Evolutionary conservation across 2,113 vertebrate genomes (phyloP), one percentile per base, ranked within the genome.

Genomic region (Toxotes chatareus): DNA sequence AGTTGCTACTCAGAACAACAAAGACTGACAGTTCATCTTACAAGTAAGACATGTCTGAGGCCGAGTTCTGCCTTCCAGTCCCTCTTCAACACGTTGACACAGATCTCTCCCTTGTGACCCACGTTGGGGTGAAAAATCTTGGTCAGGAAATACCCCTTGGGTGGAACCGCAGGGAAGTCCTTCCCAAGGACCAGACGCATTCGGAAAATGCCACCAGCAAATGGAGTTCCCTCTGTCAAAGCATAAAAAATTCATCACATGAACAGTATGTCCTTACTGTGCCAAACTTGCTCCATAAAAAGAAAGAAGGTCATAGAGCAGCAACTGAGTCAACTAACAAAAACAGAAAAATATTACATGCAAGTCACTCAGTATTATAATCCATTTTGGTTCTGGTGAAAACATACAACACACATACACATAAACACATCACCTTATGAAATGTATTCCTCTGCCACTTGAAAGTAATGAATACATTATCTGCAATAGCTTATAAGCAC

Each of bases 81-180:
- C 83, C 95, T 96, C 89, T 98, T 98, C 92, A 98, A 91, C 72
- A 98, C 96, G 0, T 98, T 98, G 91, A 98, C 97, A 59, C 97
- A 98, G 92, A 98, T 98, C 90, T 98, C 97, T 11, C 97, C 97
- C 7, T 97, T 98, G 92, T 96, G 94, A 3, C 97, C 96, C 82
- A 98, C 97, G 2, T 98, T 98, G 0, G 97, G 97, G 88, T 98
- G 97, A 94, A 98, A 98, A 91, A 98, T 98, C 95, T 97, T 98
- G 83, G 97, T 98, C 85, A 98, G 93, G 91, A 98, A 98, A 94
- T 97, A 98, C 85, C 97, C 97, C 90, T 97, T 97, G 62, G 97
- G 97, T 19, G 97, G 97, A 72, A 95, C 95, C 27, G 97, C 97
- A 38, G 97, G 97, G 90, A 98, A 98, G 86, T 98, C 97, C 92